Conservation (phyloP, 2,113 vertebrate genomes). For the Alaudala cheleensis region DNA sequence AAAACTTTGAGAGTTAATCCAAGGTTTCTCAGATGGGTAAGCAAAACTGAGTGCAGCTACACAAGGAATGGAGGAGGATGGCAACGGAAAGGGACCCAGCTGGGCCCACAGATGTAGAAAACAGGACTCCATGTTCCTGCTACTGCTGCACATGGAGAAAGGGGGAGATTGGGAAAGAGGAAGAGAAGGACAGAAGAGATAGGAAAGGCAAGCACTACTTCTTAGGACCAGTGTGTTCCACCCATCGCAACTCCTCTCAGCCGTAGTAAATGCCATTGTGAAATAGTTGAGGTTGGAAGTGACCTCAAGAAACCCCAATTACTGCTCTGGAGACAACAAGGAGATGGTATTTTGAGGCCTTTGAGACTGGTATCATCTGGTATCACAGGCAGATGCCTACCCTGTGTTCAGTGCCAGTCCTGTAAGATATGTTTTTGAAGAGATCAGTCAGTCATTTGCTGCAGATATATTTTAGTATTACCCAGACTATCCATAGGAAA, state of each 20-base stretch:
- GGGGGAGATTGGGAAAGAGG: background rate
- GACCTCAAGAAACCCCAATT: background rate
- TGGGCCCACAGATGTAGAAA: background rate
- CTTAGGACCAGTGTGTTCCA: background rate
- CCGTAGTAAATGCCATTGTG: background rate
- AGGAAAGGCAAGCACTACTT: background rate
- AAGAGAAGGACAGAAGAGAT: accelerated
- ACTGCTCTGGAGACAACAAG: background rate
- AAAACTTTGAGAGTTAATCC: background rate
- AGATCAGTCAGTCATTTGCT: background rate
- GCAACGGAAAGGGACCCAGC: background rate
- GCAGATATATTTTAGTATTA: background rate
- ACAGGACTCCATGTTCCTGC: background rate
- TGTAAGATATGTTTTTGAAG: background rate
- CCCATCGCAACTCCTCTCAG: accelerated
- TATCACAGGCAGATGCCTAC: background rate
- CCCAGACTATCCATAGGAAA: background rate
- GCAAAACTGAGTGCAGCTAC: background rate
- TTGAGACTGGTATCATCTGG: background rate
- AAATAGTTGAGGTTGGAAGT: background rate
- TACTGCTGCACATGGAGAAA: background rate
- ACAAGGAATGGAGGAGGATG: background rate
- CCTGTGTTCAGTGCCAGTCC: background rate
- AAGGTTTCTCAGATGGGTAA: background rate
- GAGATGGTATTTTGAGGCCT: background rate